These are phyloP conservation scores for Neomicropteryx cornuta DNA, from an alignment of 1,140 invertebrate species.

Conservation along the genomic window DNA sequence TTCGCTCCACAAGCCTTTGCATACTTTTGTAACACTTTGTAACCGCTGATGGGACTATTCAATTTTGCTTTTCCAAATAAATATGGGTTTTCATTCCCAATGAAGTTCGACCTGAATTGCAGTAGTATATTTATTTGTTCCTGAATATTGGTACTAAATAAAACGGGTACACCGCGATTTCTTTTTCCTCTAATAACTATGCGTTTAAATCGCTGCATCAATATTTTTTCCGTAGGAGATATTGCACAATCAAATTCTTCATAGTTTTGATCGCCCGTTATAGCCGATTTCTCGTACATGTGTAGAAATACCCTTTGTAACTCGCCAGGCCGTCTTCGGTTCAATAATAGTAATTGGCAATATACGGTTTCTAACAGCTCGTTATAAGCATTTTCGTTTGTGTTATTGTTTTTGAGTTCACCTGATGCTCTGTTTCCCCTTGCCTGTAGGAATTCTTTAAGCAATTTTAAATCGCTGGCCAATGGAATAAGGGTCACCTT, in stretches of 20 bases:
- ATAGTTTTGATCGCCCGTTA: not conserved
- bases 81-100: no score
- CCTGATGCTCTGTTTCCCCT: not conserved
- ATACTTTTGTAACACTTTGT: no score
- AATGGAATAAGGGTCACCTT: slow-evolving; percentile 16
- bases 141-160: no score
- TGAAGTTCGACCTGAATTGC: no score
- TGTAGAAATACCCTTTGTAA: slow-evolving; percentile 9
- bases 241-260: not conserved
- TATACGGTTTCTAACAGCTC: slow-evolving; percentile 10
- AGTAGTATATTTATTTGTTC: no score
- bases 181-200: no score
- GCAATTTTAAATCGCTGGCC: slow-evolving; percentile 15
- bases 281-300: not conserved
- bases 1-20: no score
- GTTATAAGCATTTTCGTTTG: slow-evolving; percentile 3
- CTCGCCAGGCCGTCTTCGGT: slow-evolving; percentile 12
- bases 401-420: slow-evolving; percentile 1
- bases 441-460: slow-evolving; percentile 12
- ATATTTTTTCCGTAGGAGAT: not conserved
- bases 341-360: slow-evolving; percentile 12
- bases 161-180: no score
- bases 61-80: no score
- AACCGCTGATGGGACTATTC: not conserved
- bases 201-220: not conserved